Conservation (phyloP, 2,113 vertebrate species). For the Colossoma macropomum region DNA sequence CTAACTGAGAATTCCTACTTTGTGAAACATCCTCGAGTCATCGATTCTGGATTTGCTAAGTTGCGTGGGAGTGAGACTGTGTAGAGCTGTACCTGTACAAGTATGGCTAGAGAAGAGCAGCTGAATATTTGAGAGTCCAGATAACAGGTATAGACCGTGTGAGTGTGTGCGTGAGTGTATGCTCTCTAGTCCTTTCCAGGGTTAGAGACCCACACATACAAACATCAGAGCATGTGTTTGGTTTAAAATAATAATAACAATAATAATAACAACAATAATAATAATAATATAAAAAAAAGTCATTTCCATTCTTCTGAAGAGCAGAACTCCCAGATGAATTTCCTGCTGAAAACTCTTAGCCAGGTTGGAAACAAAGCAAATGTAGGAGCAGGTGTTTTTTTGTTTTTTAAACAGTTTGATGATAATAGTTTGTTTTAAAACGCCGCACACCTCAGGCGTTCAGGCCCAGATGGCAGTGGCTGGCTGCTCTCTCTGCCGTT, state of each 20-base stretch:
- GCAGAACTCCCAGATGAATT: too few species aligned
- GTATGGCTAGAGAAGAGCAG: background rate
- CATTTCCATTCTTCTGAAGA: background rate
- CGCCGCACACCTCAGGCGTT: too few species aligned
- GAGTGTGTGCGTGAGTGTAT: background rate
- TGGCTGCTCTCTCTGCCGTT: background rate
- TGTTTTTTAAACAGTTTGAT: background rate
- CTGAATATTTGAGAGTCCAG: background rate
- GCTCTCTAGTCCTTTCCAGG: background rate
- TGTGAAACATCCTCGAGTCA: too few species aligned
- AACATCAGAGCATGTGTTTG: background rate
- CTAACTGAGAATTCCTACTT: too few species aligned
- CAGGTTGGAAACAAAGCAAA: background rate
- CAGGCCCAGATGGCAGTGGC: constrained; percentile 30
- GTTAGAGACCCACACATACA: background rate
- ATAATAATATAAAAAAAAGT: background rate
- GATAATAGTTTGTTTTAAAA: constrained; percentile 20
- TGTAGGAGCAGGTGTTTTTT: too few species aligned
- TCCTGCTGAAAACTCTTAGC: background rate
- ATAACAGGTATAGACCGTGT: background rate
- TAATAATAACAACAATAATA: background rate
- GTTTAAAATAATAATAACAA: background rate
- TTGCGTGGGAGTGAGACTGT: background rate
- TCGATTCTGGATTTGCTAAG: background rate
- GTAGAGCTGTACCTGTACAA: background rate